phyloP scores from a whole-genome alignment of 1,140 invertebrate genomes.

The Drosophila bipectinata region DNA sequence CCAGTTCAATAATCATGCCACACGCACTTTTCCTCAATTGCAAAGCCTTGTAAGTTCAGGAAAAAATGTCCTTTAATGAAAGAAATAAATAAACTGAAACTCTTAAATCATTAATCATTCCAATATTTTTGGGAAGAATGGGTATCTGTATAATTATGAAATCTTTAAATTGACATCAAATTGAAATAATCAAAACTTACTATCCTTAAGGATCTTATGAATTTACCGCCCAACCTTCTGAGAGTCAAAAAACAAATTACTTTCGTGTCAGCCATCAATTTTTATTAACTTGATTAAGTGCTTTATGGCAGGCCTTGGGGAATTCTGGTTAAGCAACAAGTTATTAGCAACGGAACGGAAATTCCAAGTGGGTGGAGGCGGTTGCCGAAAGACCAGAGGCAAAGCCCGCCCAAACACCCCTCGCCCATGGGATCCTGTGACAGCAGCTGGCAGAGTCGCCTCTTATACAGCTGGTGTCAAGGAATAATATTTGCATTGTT shows the following conservation, averaged over 20 bases:
- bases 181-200: not conserved
- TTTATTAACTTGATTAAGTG: slow-evolving; percentile 66
- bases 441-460: slow-evolving; percentile 35
- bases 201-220: not conserved
- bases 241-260: slow-evolving; percentile 43
- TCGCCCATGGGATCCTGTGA: slow-evolving; percentile 25
- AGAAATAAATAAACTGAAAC: not conserved
- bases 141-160: not conserved
- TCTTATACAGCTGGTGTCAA: slow-evolving; percentile 41
- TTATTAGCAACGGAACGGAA: slow-evolving; percentile 52
- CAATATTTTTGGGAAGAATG: not conserved
- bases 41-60: too few species aligned
- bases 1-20: slow-evolving; percentile 29
- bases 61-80: not conserved
- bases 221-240: not conserved
- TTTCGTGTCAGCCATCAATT: slow-evolving; percentile 56
- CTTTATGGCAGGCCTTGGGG: slow-evolving; percentile 50
- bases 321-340: slow-evolving; percentile 53
- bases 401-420: not conserved
- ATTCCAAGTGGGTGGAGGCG: slow-evolving; percentile 8
- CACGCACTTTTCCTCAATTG: slow-evolving; percentile 12
- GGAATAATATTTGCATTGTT: slow-evolving; percentile 56
- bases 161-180: slow-evolving; percentile 15
- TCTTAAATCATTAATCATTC: not conserved
- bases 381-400: not conserved